Conservation (phyloP, 2,113 vertebrate genomes). For the Mirza zaza region DNA sequence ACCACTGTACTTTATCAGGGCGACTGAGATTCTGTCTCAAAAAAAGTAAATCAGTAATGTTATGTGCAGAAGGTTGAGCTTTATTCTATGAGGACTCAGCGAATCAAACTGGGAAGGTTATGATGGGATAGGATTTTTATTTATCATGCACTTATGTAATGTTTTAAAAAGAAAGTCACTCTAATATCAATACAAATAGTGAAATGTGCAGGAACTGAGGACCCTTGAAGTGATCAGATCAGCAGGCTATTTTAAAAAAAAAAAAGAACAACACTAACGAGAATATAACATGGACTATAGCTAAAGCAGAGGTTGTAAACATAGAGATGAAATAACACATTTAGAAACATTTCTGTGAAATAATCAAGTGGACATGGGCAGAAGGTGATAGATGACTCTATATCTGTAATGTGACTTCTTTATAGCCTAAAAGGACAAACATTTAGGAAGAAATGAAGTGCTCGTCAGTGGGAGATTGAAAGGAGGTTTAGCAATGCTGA, state of each 20-base stretch:
- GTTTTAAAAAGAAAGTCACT: neutral
- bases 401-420: neutral
- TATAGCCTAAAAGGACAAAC: neutral
- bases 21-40: no score
- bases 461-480: neutral
- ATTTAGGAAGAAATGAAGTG: neutral
- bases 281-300: neutral
- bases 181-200: neutral
- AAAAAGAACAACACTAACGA: neutral
- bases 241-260: neutral
- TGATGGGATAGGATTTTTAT: neutral
- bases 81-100: neutral
- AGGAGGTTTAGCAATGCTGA: neutral
- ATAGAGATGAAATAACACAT: neutral
- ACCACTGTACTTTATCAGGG: no score
- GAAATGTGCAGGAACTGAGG: neutral
- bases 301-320: neutral
- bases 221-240: neutral
- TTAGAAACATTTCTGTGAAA: neutral
- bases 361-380: neutral
- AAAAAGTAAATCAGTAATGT: neutral
- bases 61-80: neutral
- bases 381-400: neutral
- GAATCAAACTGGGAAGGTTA: neutral
- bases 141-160: neutral